phyloP scores from a whole-genome alignment of 64 coral and sea anemone genomes.

The Orbicella faveolata region DNA sequence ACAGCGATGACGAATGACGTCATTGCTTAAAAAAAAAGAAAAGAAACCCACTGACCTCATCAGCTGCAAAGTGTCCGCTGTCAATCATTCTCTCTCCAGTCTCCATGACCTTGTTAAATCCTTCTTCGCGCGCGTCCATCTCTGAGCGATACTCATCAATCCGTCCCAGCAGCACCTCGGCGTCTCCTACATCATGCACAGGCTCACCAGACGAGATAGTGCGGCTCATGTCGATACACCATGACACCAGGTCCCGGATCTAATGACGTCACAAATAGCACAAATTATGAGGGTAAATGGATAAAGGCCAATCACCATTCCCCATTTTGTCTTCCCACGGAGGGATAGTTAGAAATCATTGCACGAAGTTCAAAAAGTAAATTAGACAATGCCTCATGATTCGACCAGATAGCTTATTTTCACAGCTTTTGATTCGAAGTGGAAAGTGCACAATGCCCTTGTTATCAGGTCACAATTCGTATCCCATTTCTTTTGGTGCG shows the following conservation, averaged over 20 bases:
- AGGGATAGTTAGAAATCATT: too few relatives aligned
- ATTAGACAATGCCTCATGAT: too few relatives aligned
- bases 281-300: too few relatives aligned
- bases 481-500: too few relatives aligned
- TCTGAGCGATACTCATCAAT: slow-evolving; percentile 86
- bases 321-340: too few relatives aligned
- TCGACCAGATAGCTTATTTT: too few relatives aligned
- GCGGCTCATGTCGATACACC: slow-evolving; percentile 90
- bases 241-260: slow-evolving; percentile 90
- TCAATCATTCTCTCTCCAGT: slow-evolving; percentile 93
- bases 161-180: slow-evolving; percentile 66
- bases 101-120: slow-evolving; percentile 76
- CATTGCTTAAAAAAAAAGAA: not conserved
- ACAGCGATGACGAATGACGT: too few relatives aligned
- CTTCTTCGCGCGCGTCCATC: slow-evolving; percentile 87
- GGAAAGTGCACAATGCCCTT: too few relatives aligned
- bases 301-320: too few relatives aligned
- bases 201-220: slow-evolving; percentile 77
- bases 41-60: slow-evolving; percentile 60
- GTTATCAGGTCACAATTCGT: too few relatives aligned
- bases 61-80: slow-evolving; percentile 81
- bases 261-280: slow-evolving; percentile 11
- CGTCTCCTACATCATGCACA: slow-evolving; percentile 74
- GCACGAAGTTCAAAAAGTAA: too few relatives aligned
- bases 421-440: too few relatives aligned